Conservation (phyloP, 2,113 vertebrate species). For the Colius striatus region DNA sequence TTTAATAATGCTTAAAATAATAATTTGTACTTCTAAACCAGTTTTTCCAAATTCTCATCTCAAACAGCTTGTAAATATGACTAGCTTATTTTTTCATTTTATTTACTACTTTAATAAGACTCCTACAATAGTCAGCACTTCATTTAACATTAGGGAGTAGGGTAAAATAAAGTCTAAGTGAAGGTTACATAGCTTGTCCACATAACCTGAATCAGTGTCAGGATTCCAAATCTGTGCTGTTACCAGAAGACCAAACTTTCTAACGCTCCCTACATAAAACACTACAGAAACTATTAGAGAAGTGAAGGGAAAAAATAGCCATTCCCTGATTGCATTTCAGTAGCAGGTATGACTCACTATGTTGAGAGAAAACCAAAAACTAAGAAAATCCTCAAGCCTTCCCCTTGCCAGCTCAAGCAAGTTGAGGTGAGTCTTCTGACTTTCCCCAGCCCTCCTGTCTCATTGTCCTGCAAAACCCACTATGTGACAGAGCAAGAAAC, state of each 20-base stretch:
- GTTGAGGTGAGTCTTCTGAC: not conserved
- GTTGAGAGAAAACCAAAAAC: not conserved
- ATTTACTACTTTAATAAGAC: not conserved
- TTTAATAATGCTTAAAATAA: not conserved
- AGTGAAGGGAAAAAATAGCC: not conserved
- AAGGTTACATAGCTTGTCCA: not conserved
- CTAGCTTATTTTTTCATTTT: not conserved
- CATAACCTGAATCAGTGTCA: not conserved
- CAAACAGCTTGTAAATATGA: not conserved
- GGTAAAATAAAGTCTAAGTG: not conserved
- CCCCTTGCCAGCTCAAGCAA: not conserved
- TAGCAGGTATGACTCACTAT: not conserved
- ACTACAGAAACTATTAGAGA: not conserved
- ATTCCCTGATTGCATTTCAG: not conserved
- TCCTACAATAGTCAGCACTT: not conserved
- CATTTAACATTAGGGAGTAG: not conserved
- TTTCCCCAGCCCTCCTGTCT: not conserved
- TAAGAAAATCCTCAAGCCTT: not conserved
- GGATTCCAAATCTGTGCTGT: not conserved
- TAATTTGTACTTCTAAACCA: not conserved
- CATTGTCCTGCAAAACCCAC: not conserved
- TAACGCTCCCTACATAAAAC: not conserved
- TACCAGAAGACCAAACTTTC: not conserved
- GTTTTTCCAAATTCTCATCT: not conserved
- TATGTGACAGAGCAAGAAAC: not conserved